A percentile compares a stretch with the other conserved stretches of the same genome.
phyloP scores from a whole-genome alignment of 2,797 vertebrate genomes.

The Catharus ustulatus region DNA sequence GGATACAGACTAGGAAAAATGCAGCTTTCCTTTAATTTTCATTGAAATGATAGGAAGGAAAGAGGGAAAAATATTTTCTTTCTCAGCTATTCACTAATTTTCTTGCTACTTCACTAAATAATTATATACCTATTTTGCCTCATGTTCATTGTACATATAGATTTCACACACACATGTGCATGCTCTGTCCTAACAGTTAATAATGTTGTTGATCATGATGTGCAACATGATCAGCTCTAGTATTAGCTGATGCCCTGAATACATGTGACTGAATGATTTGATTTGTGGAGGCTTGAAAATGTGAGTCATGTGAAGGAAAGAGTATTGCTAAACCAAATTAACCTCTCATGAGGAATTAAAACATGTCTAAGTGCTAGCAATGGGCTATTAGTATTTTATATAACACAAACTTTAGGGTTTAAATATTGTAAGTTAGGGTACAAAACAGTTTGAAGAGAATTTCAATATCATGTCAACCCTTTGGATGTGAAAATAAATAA shows the following conservation, averaged over 20 bases:
- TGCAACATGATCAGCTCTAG: background rate
- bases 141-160: background rate
- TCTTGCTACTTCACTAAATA: background rate
- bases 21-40: background rate
- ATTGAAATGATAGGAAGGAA: background rate
- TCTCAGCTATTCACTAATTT: background rate
- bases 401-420: background rate
- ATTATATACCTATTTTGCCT: background rate
- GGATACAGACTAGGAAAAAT: background rate
- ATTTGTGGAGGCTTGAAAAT: background rate
- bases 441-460: background rate
- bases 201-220: background rate
- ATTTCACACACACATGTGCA: accelerated
- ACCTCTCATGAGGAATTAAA: background rate
- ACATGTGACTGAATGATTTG: background rate
- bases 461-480: background rate
- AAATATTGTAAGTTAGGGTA: background rate
- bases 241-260: background rate
- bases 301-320: background rate
- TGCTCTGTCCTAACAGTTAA: background rate
- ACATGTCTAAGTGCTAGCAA: background rate
- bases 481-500: background rate
- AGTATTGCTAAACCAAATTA: background rate
- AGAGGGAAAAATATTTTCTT: background rate
- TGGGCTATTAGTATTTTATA: background rate